Evolutionary conservation across 2,113 vertebrate species (phyloP), one percentile per base, ranked within the genome.

Genomic region (Nerophis ophidion): DNA sequence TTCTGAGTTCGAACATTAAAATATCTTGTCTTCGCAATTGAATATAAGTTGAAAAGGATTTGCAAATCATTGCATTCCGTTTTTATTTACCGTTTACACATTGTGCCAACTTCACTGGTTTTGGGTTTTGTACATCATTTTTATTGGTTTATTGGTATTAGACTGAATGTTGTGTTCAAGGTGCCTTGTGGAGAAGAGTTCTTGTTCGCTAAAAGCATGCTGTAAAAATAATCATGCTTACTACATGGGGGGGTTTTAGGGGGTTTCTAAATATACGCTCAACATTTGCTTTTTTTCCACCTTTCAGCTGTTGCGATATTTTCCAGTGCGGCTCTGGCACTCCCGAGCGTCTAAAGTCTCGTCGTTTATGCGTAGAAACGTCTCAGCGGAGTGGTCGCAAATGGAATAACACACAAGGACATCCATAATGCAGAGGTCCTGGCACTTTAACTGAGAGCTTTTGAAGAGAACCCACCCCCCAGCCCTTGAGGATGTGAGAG

Each of bases 351-450:
- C 68, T 68, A 16, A 26, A 26, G 60, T 65, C 46, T 4, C 11
- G 47, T 45, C 47, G 50, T 57, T 71, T 57, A 66, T 56, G 67
- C 64, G 57, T 38, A 47, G 49, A 56, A 46, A 74, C 8, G 46
- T 61, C 68, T 75, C 64, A 69, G 71, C 61, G 63, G 61, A 86
- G 66, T 70, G 63, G 66, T 47, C 68, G 11, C 61, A 71, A 71
- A 76, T 76, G 71, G 67, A 77, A 68, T 51, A 60, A 50, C 60
- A 48, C 33, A 60, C 65, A 6, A 57, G 15, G 38, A 4, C 76
- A 79, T 84, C 75, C 63, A 74, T 80, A 71, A 81, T 76, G 71
- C 70, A 62, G 35, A 9, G 69, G 59, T 61, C 26, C 1, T 14
- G 3, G 42, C 71, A 61, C 71, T 75, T 36, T 67, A 57, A 64